Evolutionary conservation across 2,797 vertebrate species (phyloP), one percentile per base, ranked within the genome.

Genomic region (Lates japonicus): DNA sequence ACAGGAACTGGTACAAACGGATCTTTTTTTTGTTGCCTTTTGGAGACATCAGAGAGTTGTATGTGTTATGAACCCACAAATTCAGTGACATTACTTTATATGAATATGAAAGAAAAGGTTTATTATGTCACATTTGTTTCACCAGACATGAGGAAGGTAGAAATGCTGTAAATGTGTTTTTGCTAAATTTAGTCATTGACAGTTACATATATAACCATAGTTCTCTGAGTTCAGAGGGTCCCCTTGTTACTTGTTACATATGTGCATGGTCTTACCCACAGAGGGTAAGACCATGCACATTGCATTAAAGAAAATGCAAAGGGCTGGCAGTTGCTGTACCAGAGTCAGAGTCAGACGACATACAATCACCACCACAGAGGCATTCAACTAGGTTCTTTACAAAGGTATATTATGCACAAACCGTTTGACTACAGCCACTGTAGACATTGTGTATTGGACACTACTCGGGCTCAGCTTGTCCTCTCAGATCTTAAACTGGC

Each of bases 21-120:
- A 99, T 99, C 93, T 99, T 99, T 93, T 99, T 99, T 94, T 99
- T 99, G 91, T 96, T 98, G 76, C 97, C 98, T 99, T 88, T 85
- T 39, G 70, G 61, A 93, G 75, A 93, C 16, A 86, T 48, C 37
- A 83, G 65, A 70, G 20, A 68, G 31, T 66, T 63, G 61, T 17
- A 20, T 29, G 20, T 20, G 22, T 22, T 74, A 22, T 5, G 13
- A 13, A 33, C 4, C 57, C 13, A 62, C n/a, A 60, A 20, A 31
- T 39, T 20, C 1, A n/a, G 12, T 41, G 2, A 71, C 19, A 51
- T 69, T 22, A 37, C 3, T 31, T 60, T 7, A 19, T 11, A 29
- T 42, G 2, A 35, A 39, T 11, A 16, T 3, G 20, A 49, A 37
- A 25, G 3, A 58, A 20, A 33, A 57, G 7, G 2, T 25, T 25